These are phyloP conservation scores for Platichthys stellatus DNA, from an alignment of 2,113 vertebrate species.

Conservation along the genomic window DNA sequence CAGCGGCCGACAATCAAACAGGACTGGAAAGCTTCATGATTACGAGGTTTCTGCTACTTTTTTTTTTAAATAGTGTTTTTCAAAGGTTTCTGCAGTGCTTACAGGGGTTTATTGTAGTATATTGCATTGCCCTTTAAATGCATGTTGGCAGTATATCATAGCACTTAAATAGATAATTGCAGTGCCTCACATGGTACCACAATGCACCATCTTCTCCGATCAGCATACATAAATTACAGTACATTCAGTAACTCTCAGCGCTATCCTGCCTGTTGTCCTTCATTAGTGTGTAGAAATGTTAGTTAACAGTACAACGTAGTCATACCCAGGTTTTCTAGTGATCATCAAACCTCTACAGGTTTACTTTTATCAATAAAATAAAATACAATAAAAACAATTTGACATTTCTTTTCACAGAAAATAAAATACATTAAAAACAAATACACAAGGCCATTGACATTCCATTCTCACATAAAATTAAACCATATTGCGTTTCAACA, in stretches of 20 bases:
- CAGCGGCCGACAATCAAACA: slow-evolving; percentile 77
- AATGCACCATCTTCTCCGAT: slow-evolving; percentile 77
- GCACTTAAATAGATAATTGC: slow-evolving; percentile 84
- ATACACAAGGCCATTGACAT: slow-evolving; percentile 95
- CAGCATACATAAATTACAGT: slow-evolving; percentile 87
- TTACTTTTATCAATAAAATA: slow-evolving; percentile 84
- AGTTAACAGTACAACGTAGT: slow-evolving; percentile 82
- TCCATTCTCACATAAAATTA: slow-evolving; percentile 93
- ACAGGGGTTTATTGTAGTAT: slow-evolving; percentile 72
- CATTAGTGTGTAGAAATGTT: slow-evolving; percentile 86
- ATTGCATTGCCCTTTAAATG: slow-evolving; percentile 84
- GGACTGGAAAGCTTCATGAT: slow-evolving; percentile 65
- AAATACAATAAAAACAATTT: slow-evolving; percentile 80
- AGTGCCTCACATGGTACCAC: slow-evolving; percentile 76
- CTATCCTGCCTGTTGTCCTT: slow-evolving; percentile 81
- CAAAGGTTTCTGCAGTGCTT: slow-evolving; percentile 76
- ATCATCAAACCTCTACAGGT: slow-evolving; percentile 80
- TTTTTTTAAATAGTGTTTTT: slow-evolving; percentile 68
- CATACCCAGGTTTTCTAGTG: slow-evolving; percentile 70
- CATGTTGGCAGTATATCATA: slow-evolving; percentile 80
- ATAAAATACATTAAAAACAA: slow-evolving; percentile 91
- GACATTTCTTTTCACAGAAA: slow-evolving; percentile 90
- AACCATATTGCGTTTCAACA: slow-evolving; percentile 93
- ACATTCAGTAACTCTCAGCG: slow-evolving; percentile 86
- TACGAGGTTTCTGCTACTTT: slow-evolving; percentile 66